Evolutionary conservation across 2,888 invertebrate genomes (phyloP).

Genomic region (Drosophila robusta): DNA sequence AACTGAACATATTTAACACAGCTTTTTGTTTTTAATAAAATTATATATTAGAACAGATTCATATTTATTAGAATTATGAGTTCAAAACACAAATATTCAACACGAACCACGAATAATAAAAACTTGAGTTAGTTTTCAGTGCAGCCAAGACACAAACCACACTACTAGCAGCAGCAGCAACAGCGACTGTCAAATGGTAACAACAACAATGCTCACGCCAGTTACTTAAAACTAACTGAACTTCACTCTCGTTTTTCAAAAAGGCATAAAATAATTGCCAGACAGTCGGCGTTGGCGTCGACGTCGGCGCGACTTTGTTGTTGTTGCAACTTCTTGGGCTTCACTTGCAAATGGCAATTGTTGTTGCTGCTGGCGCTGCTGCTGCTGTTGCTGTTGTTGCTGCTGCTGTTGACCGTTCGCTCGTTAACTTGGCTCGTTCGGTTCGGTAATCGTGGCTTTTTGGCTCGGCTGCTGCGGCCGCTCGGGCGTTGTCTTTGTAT

Average conservation of each 20-base stretch:
- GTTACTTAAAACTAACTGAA: slow-evolving; percentile 61
- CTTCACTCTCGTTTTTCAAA: slow-evolving; percentile 75
- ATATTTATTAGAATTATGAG: no score
- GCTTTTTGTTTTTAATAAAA: no score
- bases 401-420: slow-evolving; percentile 52
- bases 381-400: slow-evolving; percentile 18
- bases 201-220: slow-evolving; percentile 43
- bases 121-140: slow-evolving; percentile 34
- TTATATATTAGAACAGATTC: no score
- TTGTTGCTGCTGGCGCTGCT: slow-evolving; percentile 36
- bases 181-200: slow-evolving; percentile 19
- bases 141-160: slow-evolving; percentile 56
- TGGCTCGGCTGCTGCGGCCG: slow-evolving; percentile 42
- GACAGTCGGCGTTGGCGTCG: slow-evolving; percentile 42
- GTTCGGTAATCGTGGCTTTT: slow-evolving; percentile 41
- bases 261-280: slow-evolving; percentile 64
- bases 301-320: slow-evolving; percentile 9
- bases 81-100: not conserved
- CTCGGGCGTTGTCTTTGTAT: slow-evolving; percentile 85
- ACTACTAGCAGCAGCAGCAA: slow-evolving; percentile 27
- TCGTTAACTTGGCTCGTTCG: slow-evolving; percentile 49
- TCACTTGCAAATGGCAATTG: slow-evolving; percentile 56
- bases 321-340: slow-evolving; percentile 66
- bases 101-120: not conserved
- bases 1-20: no score